Conservation (phyloP, 2,797 vertebrate genomes). For the Pogonophryne albipinna region DNA sequence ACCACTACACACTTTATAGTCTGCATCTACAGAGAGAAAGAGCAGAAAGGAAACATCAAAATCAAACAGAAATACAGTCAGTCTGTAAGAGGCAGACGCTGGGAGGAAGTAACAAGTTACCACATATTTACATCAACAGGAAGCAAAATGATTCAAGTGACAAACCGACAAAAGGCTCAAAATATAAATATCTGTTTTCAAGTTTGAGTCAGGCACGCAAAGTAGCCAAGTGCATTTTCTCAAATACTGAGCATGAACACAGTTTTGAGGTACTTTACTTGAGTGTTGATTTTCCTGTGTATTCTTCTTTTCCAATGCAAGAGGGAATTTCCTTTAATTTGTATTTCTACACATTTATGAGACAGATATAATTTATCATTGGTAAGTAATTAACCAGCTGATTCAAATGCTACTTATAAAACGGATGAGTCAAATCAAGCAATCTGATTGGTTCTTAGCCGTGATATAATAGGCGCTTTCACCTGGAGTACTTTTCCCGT, state of each 20-base stretch:
- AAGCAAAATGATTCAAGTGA: neutral
- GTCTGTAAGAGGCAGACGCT: neutral
- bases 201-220: neutral
- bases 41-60: constrained; percentile 45
- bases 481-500: too few relatives aligned
- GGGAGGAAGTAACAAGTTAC: constrained; percentile 60
- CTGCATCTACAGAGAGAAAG: constrained; percentile 88
- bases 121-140: constrained; percentile 4
- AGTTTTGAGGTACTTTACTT: neutral
- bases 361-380: neutral
- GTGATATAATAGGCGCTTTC: too few relatives aligned
- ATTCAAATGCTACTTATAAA: neutral
- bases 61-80: constrained; percentile 1
- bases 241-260: neutral
- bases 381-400: neutral
- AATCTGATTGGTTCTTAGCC: too few relatives aligned
- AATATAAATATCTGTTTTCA: too few relatives aligned
- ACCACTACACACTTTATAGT: constrained; percentile 99
- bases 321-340: neutral
- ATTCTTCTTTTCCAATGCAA: neutral
- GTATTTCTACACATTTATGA: neutral
- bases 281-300: neutral
- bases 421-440: too few relatives aligned
- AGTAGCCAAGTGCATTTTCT: neutral
- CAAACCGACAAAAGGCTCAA: neutral